Evolutionary conservation across 2,797 vertebrate species (phyloP).

Genomic region (Chiloscyllium punctatum): DNA sequence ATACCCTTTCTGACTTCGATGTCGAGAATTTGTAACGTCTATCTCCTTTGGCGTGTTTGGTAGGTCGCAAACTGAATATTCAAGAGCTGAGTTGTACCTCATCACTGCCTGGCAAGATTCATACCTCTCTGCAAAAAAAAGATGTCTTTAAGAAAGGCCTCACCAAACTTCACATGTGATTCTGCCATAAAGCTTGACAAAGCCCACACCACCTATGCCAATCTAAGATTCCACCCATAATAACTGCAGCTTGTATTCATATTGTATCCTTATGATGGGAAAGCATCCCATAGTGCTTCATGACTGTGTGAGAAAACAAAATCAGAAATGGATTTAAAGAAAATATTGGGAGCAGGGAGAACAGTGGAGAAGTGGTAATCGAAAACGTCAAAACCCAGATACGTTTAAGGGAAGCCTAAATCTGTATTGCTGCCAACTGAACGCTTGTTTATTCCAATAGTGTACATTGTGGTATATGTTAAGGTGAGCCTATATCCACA

Average conservation of each 20-base stretch:
- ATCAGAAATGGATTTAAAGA: neutral
- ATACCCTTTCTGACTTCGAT: too few species aligned
- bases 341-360: neutral
- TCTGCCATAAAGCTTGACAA: too few species aligned
- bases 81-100: too few species aligned
- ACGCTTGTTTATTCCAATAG: neutral
- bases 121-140: too few species aligned
- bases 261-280: neutral
- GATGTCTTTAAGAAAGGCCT: too few species aligned
- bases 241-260: neutral
- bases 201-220: too few species aligned
- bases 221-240: neutral
- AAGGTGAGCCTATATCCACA: neutral
- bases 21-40: too few species aligned
- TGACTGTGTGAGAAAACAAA: neutral
- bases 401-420: neutral
- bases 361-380: neutral
- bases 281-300: neutral
- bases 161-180: too few species aligned
- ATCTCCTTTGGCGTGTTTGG: too few species aligned
- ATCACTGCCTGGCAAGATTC: too few species aligned
- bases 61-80: too few species aligned
- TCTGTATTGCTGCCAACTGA: neutral
- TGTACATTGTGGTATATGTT: neutral
- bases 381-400: neutral